Percentiles rank a stretch among this genome's conserved stretches.
These are phyloP conservation scores for Pyxicephalus adspersus DNA, from an alignment of 2,113 vertebrate genomes.

Conservation along the genomic window DNA sequence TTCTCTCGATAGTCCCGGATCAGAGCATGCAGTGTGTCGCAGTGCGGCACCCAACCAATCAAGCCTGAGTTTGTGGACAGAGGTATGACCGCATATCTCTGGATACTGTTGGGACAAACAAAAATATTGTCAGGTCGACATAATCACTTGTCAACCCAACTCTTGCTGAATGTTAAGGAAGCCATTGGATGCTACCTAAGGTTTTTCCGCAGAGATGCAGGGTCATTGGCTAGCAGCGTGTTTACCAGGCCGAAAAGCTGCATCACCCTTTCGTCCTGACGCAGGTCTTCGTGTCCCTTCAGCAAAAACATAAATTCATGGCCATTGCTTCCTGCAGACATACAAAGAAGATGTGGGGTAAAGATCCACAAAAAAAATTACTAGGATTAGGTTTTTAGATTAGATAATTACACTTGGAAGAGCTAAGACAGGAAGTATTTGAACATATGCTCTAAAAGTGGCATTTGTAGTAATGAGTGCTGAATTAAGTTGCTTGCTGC, in stretches of 20 bases:
- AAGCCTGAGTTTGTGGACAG: constrained; percentile 96
- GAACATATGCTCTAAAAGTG: too few species aligned
- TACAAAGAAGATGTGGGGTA: too few species aligned
- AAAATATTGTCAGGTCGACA: neutral
- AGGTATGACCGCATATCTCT: constrained; percentile 95
- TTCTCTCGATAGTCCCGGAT: constrained; percentile 98
- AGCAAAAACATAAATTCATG: constrained; percentile 98
- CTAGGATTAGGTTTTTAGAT: too few species aligned
- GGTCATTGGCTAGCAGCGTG: constrained; percentile 95
- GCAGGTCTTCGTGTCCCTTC: constrained; percentile 95
- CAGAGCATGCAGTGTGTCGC: constrained; percentile 94
- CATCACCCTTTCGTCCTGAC: constrained; percentile 97
- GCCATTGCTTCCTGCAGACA: constrained; percentile 89
- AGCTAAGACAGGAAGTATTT: too few species aligned
- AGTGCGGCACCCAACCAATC: constrained; percentile 98
- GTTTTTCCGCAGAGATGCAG: constrained; percentile 97
- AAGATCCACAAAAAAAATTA: too few species aligned
- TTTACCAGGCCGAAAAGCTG: constrained; percentile 97
- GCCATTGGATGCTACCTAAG: constrained; percentile 77
- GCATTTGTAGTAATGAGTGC: too few species aligned
- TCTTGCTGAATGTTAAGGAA: too few species aligned
- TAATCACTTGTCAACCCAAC: too few species aligned
- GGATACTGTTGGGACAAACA: constrained; percentile 77
- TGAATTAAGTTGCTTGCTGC: too few species aligned
- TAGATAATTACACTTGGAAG: too few species aligned